Evolutionary conservation across 2,113 vertebrate genomes (phyloP), one percentile per base, ranked within the genome.

Genomic region (Gymnarchus niloticus): DNA sequence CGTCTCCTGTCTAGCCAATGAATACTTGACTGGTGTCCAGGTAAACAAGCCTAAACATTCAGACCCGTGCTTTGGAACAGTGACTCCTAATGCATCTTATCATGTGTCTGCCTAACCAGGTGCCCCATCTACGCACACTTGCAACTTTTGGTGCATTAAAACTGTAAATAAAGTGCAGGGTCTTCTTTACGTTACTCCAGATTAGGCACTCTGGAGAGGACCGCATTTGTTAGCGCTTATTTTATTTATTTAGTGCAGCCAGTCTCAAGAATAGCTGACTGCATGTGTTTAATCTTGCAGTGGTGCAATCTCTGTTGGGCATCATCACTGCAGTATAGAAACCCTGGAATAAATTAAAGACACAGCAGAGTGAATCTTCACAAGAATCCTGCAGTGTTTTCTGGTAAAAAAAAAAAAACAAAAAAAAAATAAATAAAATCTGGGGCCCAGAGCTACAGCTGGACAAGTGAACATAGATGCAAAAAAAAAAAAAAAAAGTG

Each of bases 21-120:
- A 44, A 83, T 83, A 56, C 8, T 83, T 93, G 93, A 92, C 90
- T 88, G 86, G 84, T 76, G 59, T 87, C 88, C 90, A 88, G 86
- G 86, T 88, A 87, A 90, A 87, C 84, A 73, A 85, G 89, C 69
- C 54, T 12, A 10, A 25, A 69, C 78, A 81, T 89, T 87, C 80
- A 65, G n/a, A 48, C 3, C 25, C 9, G 5, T 61, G 44, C 25
- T 81, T 86, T 17, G 3, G 84, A 56, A 85, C 28, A 76, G 19
- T 78, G 76, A 21, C 52, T 54, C 52, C 6, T 54, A 14, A 7
- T 54, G 52, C 14, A 7, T 14, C 52, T 14, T 54, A 14, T 54
- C n/a, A n/a, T n/a, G n/a, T n/a, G n/a, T n/a, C n/a, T n/a, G n/a
- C n/a, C n/a, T n/a, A n/a, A n/a, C n/a, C n/a, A n/a, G n/a, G n/a